These are phyloP conservation scores for Fulica atra DNA, from an alignment of 2,113 vertebrate species.

Conservation along the genomic window DNA sequence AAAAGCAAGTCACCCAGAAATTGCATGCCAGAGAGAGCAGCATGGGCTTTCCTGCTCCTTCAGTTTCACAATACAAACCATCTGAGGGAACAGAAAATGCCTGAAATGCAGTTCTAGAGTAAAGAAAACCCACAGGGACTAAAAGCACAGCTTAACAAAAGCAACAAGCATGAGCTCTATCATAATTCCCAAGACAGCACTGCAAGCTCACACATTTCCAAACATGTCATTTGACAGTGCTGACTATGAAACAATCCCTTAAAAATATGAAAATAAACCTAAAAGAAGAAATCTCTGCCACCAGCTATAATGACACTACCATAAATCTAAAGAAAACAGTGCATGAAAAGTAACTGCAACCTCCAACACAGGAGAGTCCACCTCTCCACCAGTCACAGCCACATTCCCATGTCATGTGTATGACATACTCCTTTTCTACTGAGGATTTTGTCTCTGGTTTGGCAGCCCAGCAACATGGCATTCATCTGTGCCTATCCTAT, in stretches of 20 bases:
- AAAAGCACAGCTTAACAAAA: conserved; percentile 18
- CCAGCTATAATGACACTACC: background rate
- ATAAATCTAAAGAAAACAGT: background rate
- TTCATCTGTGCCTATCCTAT: background rate
- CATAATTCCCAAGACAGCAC: background rate
- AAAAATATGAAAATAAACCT: background rate
- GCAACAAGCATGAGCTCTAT: background rate
- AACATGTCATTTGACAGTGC: conserved; percentile 29
- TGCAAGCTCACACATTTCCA: background rate
- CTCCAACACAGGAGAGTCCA: background rate
- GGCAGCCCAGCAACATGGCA: background rate
- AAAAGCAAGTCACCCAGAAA: background rate
- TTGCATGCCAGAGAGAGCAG: background rate
- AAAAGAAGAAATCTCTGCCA: background rate
- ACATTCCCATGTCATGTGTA: background rate
- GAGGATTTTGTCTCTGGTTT: background rate
- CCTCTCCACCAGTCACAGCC: background rate
- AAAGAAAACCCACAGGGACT: background rate
- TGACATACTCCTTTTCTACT: background rate
- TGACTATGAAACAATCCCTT: background rate
- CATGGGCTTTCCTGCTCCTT: background rate
- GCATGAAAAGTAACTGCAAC: background rate
- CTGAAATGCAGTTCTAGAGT: background rate
- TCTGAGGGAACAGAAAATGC: background rate
- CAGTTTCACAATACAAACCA: background rate